Evolutionary conservation across 2,888 invertebrate species (phyloP).

Genomic region (Heteromyza rotundicornis): DNA sequence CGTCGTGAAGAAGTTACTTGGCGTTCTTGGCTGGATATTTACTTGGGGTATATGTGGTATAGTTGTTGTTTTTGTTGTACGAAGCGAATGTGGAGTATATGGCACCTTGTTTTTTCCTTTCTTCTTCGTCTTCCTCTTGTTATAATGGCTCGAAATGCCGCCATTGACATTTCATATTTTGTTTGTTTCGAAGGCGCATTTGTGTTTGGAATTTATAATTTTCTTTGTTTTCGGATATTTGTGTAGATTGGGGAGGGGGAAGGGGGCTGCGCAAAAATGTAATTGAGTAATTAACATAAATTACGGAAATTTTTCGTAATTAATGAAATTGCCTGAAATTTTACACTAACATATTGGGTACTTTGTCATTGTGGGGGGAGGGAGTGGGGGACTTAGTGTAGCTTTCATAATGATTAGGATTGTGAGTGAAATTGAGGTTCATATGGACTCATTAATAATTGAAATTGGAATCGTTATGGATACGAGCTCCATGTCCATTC

Average conservation of each 20-base stretch:
- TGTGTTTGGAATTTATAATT: conserved; percentile 57
- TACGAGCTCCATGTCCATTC: too few species aligned
- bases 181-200: conserved; percentile 49
- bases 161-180: conserved; percentile 55
- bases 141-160: too few species aligned
- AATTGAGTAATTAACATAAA: conserved; percentile 60
- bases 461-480: too few species aligned
- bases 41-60: not conserved
- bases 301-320: conserved; percentile 39
- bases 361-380: too few species aligned
- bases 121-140: too few species aligned
- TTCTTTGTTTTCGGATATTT: conserved; percentile 26
- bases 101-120: too few species aligned
- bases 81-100: too few species aligned
- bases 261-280: conserved; percentile 48
- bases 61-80: not conserved
- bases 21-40: not conserved
- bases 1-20: not conserved
- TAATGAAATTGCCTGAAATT: conserved; percentile 21
- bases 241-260: too few species aligned
- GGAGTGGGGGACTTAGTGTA: too few species aligned
- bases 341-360: conserved; percentile 16
- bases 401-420: too few species aligned
- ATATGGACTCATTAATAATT: too few species aligned
- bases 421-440: too few species aligned